Base-by-base conservation (phyloP, 2,797 vertebrate genomes). In the Tympanoctomys barrerae region DNA sequence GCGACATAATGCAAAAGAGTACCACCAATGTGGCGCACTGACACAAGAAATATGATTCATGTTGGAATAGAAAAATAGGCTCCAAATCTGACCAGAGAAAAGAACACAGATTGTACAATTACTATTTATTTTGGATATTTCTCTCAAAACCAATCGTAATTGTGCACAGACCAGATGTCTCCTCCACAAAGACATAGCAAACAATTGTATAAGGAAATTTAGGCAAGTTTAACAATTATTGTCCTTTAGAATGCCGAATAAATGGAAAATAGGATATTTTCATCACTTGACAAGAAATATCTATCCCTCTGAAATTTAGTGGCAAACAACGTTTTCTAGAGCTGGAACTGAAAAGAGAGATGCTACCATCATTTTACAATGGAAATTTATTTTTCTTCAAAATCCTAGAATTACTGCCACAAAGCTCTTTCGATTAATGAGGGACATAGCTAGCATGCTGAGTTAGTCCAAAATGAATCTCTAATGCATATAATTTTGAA, bases 401-500 rank as follows among this genome's bases (percentile, higher is more conserved):
- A 87, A 75, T 9, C 5, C 22, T 81, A 59, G 46, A 92, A 81
- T 80, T 90, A 81, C 26, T 94, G 42, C 19, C 70, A 22, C 92
- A 8, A 84, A 46, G 2, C 2, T 62, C n/a, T 42, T 93, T 31
- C 33, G 87, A 83, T 87, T 97, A 89, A 94, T 77, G n/a, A 83
- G 5, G 10, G 11, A 42, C 39, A 84, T 66, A 85, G 88, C 83
- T 71, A 70, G 86, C n/a, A 73, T 49, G 19, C 28, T 94, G 79
- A 77, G 14, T 77, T 87, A 84, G 21, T 31, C 19, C n/a, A 70
- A 91, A 90, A 52, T 81, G 85, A 83, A 90, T 77, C 39, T 0
- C 11, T 95, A 16, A 10, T 94, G 4, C 54, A 80, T 93, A 92
- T 88, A 88, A 62, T 78, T 94, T 89, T 95, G 46, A 86, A 96